Percentiles rank a stretch among this genome's conserved stretches.
phyloP scores from a whole-genome alignment of 2,113 vertebrate genomes.

The Oostethus manadensis region DNA sequence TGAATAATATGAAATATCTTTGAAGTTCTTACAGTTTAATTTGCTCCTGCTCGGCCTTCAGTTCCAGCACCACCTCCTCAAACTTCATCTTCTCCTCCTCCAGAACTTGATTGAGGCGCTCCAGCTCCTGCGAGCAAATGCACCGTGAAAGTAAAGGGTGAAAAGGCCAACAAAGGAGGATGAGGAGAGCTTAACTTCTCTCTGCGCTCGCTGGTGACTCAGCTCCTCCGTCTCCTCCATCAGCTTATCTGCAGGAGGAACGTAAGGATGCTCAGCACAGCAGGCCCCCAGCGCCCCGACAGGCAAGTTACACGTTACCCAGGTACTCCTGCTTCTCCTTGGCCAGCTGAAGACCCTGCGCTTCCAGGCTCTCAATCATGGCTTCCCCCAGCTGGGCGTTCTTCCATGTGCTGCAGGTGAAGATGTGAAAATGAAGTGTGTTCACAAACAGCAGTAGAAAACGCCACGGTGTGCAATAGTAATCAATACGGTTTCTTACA shows the following conservation, averaged over 20 bases:
- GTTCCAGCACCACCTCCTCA: constrained; percentile 90
- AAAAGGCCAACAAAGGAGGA: not conserved
- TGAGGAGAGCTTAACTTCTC: constrained; percentile 72
- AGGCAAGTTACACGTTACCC: constrained; percentile 68
- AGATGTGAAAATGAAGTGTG: not conserved
- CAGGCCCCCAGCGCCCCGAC: not conserved
- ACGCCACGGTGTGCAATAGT: not conserved
- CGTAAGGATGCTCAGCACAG: not conserved
- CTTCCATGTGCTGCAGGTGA: constrained; percentile 84
- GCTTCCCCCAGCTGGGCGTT: constrained; percentile 94
- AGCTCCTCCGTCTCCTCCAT: constrained; percentile 97
- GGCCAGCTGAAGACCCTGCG: constrained; percentile 93
- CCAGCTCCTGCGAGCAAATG: constrained; percentile 76
- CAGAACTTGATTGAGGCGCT: constrained; percentile 87
- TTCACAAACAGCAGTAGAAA: not conserved
- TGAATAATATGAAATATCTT: no score
- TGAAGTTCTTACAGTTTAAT: constrained; percentile 76
- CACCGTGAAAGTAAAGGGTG: not conserved
- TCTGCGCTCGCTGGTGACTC: constrained; percentile 87
- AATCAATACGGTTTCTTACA: constrained; percentile 72
- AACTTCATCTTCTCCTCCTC: constrained; percentile 93
- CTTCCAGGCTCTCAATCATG: constrained; percentile 96
- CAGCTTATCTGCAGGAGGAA: constrained; percentile 82
- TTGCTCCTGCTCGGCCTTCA: constrained; percentile 88
- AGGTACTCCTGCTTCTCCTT: constrained; percentile 97